Percentiles rank a stretch among this genome's conserved stretches.
Evolutionary conservation across 2,113 vertebrate species (phyloP).

Genomic region (Callospermophilus lateralis): DNA sequence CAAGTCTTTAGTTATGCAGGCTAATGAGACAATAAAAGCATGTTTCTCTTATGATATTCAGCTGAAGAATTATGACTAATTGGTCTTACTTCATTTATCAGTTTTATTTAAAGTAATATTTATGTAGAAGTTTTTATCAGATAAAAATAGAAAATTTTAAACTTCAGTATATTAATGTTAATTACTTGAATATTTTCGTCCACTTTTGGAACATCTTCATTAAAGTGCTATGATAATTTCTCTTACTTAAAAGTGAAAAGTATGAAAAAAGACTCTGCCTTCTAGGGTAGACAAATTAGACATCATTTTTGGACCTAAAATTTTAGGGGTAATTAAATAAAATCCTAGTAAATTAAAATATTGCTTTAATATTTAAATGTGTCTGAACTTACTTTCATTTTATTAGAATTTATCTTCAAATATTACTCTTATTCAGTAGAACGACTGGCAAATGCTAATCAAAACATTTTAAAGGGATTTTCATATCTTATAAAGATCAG

Average conservation of each 20-base stretch:
- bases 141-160: not conserved
- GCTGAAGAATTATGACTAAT: not conserved
- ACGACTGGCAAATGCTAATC: not conserved
- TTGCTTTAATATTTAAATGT: conserved; percentile 1
- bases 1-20: not conserved
- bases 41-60: not conserved
- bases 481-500: not conserved
- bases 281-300: not conserved
- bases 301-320: not conserved
- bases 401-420: conserved; percentile 51
- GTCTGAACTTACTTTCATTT: conserved; percentile 42
- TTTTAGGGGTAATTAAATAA: conserved; percentile 12
- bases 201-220: conserved; percentile 7
- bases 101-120: conserved; percentile 33
- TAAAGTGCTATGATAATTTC: conserved; percentile 24
- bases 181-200: conserved; percentile 30
- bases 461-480: conserved; percentile 47
- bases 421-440: not conserved
- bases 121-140: conserved; percentile 13
- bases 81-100: not conserved
- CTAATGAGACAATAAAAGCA: not conserved
- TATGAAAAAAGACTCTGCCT: not conserved
- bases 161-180: not conserved
- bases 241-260: not conserved
- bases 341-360: conserved; percentile 38